Evolutionary conservation across 2,113 vertebrate genomes (phyloP), one percentile per base, ranked within the genome.

Genomic region (Vombatus ursinus): DNA sequence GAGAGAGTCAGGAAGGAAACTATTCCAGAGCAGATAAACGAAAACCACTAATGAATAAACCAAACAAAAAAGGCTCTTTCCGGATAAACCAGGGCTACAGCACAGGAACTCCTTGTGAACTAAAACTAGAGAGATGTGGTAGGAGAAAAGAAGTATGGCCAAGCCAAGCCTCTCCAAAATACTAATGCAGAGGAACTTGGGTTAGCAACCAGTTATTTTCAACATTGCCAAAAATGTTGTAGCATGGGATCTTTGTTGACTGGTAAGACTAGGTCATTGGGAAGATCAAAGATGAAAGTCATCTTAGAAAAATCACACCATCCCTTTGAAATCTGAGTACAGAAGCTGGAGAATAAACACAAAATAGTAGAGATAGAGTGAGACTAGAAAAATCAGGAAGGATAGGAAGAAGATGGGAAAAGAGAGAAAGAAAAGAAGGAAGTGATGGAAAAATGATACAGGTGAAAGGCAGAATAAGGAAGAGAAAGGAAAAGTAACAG

Each of bases 41-140:
- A 84, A 84, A 84, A 84, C 68, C 68, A 84, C 68, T 84, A 84
- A 84, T 84, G 68, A 84, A 84, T 84, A 84, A 84, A 84, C 68
- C 19, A 84, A 84, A 84, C 68, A 84, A 44, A 84, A 84, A 44
- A 44, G 68, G 19, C 68, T 84, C 68, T 84, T 84, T 84, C 68
- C 68, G 44, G 44, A 84, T 44, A 84, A 84, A 84, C 68, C 68
- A 84, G 68, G 26, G n/a, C 37, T 44, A 84, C 68, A 44, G 68
- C 16, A 84, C 68, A 84, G 68, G 68, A 84, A 84, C 68, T 44
- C 68, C 37, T 84, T 84, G 68, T 44, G 68, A 84, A 44, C 68
- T 84, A 84, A 84, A 84, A 84, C 68, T 44, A 84, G n/a, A 84
- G 68, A 84, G n/a, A 84, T 84, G 68, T 84, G 68, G 68, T 84